Base-by-base conservation (phyloP, 2,888 invertebrate genomes). In the Caenorhabditis sp. region DNA sequence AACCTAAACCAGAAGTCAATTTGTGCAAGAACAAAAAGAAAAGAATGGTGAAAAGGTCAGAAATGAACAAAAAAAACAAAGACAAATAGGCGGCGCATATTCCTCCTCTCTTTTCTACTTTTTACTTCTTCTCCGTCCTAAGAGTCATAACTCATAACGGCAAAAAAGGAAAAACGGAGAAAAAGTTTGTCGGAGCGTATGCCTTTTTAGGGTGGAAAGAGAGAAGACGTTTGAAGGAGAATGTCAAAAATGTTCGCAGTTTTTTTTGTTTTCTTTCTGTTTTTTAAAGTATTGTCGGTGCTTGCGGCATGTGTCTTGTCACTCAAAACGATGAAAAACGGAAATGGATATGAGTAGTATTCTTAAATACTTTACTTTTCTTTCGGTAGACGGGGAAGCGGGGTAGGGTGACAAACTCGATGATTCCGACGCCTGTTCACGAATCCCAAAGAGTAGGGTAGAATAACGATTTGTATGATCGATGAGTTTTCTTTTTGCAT, bases 131-230 rank as follows among this genome's bases (percentile, higher is more conserved):
- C n/a, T 44, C 47, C 66, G 26, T 47, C 51, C 51, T 66, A 58
- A 58, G 47, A 75, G 75, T 75, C 75, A 75, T 75, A 75, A 75
- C 75, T 75, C 75, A 75, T 75, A 75, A 75, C 56, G 51, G 47
- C 44, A 75, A 64, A 56, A 35, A 63, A 38, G 1, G 35, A 31
- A 35, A 26, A 44, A 35, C 38, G 38, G 26, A 41, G 28, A 74
- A 51, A 58, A 73, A 73, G 73, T 73, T 73, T 73, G 61, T 59
- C 64, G 61, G 64, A 74, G 49, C 59, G 47, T 59, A 72, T 59
- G 72, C 49, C n/a, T 47, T 58, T 72, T 58, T 58, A 16, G 56
- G 31, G 22, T 41, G 35, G 56, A 56, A 63, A 47, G 19, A n/a
- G n/a, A 19, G 26, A 24, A 47, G 44, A 66, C 26, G 35, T 68